phyloP scores from a whole-genome alignment of 92 coral and sea anemone genomes.

The Epizoanthus illoricatus region DNA sequence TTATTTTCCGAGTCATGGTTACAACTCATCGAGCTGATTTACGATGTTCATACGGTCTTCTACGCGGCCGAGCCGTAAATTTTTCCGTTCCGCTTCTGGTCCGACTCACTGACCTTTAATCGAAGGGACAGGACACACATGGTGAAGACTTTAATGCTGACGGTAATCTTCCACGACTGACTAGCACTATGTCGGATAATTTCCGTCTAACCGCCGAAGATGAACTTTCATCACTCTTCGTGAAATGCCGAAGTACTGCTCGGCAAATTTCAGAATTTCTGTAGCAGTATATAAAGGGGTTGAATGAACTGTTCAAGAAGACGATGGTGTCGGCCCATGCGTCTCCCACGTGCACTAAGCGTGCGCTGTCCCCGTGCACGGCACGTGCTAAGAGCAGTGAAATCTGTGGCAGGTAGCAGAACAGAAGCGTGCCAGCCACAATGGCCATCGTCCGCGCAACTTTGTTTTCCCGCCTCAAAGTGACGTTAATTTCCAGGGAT shows the following conservation, averaged over 20 bases:
- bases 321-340: conserved; percentile 54
- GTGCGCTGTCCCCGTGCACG: conserved; percentile 37
- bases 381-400: conserved; percentile 37
- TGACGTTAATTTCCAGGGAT: background rate
- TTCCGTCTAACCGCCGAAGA: background rate
- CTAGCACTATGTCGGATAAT: background rate
- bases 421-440: conserved; percentile 30
- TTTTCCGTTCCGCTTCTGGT: too few species aligned
- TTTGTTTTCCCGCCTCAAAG: conserved; percentile 23
- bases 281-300: conserved; percentile 51
- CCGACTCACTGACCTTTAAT: too few species aligned
- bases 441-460: conserved; percentile 36
- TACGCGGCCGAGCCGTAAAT: too few species aligned
- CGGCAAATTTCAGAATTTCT: conserved; percentile 38
- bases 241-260: conserved; percentile 16
- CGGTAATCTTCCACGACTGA: too few species aligned
- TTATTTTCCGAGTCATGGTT: too few species aligned
- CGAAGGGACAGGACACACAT: too few species aligned
- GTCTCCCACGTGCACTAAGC: conserved; percentile 30
- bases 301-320: conserved; percentile 45
- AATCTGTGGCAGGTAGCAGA: conserved; percentile 42
- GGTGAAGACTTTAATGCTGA: too few species aligned
- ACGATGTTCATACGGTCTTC: too few species aligned
- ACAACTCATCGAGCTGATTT: too few species aligned
- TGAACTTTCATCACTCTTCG: background rate